These are phyloP conservation scores for Hippoglossus stenolepis DNA, from an alignment of 2,113 vertebrate genomes.

Conservation along the genomic window DNA sequence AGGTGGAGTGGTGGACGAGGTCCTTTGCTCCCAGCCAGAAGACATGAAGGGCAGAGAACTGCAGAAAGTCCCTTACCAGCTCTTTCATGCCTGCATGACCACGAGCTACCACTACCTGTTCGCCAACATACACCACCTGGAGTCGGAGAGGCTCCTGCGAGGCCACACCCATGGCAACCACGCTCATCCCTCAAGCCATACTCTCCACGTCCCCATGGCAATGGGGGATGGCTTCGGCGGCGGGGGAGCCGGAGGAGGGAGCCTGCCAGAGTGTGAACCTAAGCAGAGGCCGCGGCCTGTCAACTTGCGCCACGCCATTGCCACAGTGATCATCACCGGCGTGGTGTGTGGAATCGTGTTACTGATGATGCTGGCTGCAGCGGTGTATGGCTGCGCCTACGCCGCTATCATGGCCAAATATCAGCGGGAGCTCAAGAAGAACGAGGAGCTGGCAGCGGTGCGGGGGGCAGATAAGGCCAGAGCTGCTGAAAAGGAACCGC, in stretches of 20 bases:
- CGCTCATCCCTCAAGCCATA: slow-evolving; percentile 72
- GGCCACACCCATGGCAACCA: slow-evolving; percentile 76
- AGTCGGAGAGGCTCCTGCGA: slow-evolving; percentile 71
- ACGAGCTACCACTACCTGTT: slow-evolving; percentile 80
- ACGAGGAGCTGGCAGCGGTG: slow-evolving; percentile 70
- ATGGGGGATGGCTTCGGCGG: slow-evolving; percentile 71
- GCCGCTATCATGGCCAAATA: slow-evolving; percentile 92
- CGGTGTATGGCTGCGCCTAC: slow-evolving; percentile 94
- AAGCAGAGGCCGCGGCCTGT: slow-evolving; percentile 85
- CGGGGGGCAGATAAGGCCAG: slow-evolving; percentile 60
- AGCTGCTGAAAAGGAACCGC: slow-evolving; percentile 82
- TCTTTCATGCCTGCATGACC: slow-evolving; percentile 89
- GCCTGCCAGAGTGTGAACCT: slow-evolving; percentile 82
- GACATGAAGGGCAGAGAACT: slow-evolving; percentile 88
- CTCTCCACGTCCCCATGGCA: slow-evolving; percentile 70
- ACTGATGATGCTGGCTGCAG: slow-evolving; percentile 96
- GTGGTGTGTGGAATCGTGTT: slow-evolving; percentile 93
- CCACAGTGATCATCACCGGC: slow-evolving; percentile 93
- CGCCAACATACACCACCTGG: slow-evolving; percentile 81
- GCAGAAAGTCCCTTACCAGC: slow-evolving; percentile 91
- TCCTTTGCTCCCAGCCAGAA: slow-evolving; percentile 87
- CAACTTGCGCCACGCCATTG: slow-evolving; percentile 91
- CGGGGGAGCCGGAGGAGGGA: slow-evolving; percentile 54
- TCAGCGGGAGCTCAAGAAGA: slow-evolving; percentile 86
- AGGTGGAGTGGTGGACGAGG: slow-evolving; percentile 90